Percentiles rank a stretch among this genome's conserved stretches.
phyloP scores from a whole-genome alignment of 2,888 invertebrate genomes.

The Tipula unca region DNA sequence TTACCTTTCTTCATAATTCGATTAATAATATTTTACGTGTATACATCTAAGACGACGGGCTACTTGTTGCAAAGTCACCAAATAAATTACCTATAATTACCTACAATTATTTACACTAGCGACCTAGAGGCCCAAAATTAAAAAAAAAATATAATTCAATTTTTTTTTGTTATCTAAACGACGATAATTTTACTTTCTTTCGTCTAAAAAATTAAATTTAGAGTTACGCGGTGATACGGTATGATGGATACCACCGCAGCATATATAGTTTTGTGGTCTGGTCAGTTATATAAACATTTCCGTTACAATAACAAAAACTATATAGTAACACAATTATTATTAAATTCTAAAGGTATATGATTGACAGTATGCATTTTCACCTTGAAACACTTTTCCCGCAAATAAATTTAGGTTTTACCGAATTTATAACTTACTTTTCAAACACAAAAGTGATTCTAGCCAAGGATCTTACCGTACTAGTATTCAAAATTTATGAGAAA shows the following conservation, averaged over 20 bases:
- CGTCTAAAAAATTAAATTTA: background rate
- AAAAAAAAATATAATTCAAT: background rate
- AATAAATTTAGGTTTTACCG: background rate
- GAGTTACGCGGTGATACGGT: background rate
- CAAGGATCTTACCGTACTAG: background rate
- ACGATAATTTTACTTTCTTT: constrained; percentile 2
- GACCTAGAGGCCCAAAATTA: background rate
- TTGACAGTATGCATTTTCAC: background rate
- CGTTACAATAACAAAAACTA: background rate
- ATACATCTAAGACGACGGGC: background rate
- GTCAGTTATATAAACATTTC: background rate
- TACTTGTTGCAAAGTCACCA: constrained; percentile 8
- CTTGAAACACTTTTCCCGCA: background rate
- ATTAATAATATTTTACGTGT: background rate
- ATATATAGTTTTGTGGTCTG: background rate
- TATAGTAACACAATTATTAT: background rate
- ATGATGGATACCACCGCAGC: background rate
- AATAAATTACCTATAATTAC: background rate
- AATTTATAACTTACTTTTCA: background rate
- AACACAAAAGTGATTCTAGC: background rate
- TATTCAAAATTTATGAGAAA: background rate
- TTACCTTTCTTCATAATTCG: constrained; percentile 8
- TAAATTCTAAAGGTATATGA: background rate
- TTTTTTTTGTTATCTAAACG: background rate
- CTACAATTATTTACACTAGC: background rate